Evolutionary conservation across 1,140 invertebrate species (phyloP).

Genomic region (Lepidotrigona ventralis): DNA sequence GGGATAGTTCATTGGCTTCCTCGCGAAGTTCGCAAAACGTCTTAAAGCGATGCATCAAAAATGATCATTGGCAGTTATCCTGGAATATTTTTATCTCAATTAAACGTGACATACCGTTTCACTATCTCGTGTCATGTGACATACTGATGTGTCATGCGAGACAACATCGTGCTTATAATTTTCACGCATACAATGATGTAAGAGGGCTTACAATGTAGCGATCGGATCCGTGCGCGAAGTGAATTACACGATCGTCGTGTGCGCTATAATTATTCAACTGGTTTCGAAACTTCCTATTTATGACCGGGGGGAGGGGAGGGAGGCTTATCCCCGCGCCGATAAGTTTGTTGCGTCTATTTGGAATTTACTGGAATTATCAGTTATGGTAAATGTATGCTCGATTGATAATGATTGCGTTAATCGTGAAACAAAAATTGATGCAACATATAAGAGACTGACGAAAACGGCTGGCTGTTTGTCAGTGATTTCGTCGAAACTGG

Average conservation of each 20-base stretch:
- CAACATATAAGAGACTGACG: background rate
- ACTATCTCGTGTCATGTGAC: conserved; percentile 12
- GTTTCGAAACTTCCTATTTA: background rate
- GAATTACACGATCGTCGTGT: background rate
- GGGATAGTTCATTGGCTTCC: conserved; percentile 19
- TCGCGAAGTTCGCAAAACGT: background rate
- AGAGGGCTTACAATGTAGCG: background rate
- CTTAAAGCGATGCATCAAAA: background rate
- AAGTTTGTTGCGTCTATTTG: background rate
- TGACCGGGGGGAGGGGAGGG: no score
- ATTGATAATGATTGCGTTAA: conserved; percentile 6
- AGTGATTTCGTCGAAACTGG: background rate
- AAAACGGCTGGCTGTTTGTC: background rate
- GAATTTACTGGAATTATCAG: conserved; percentile 9
- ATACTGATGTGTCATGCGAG: background rate
- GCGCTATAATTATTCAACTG: background rate
- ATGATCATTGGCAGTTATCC: conserved; percentile 12
- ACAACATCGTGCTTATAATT: background rate
- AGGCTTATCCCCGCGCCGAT: background rate
- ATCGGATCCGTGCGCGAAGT: background rate
- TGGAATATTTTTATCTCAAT: background rate
- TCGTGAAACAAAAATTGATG: background rate
- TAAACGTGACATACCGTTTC: conserved; percentile 22
- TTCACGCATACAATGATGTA: background rate
- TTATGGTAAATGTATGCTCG: background rate